Evolutionary conservation across 2,113 vertebrate species (phyloP), one percentile per base, ranked within the genome.

Genomic region (Dicentrarchus labrax): DNA sequence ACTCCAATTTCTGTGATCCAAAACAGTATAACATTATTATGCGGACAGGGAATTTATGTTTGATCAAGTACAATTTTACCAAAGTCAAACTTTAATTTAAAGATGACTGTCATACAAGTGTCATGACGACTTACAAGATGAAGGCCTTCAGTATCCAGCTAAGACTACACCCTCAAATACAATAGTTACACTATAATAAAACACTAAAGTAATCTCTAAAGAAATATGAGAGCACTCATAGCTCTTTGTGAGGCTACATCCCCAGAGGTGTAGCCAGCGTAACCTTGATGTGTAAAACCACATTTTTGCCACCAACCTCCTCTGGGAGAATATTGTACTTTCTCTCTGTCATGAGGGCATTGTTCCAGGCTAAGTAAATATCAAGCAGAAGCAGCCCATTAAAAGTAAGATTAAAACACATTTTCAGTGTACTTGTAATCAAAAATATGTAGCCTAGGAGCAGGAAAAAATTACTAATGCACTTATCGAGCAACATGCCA

Each of bases 321-420:
- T 59, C 22, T 11, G 48, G 48, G 57, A 83, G 0, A 45, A 64
- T n/a, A 56, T 76, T 11, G 6, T 56, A 54, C 61, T 70, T 15
- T 62, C 47, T 76, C 59, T 62, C 30, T 17, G 22, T 78, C 74
- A 59, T 8, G 45, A 41, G 15, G 61, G 16, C 79, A 64, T 22
- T 76, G 38, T 68, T 67, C 78, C 6, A 16, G 16, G 71, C 15
- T 43, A 43, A 11, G 41, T 21, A 16, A 15, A 54, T 73, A 69
- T 68, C 11, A 51, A 19, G 16, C 50, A 62, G 11, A 8, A 65
- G 50, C 54, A 69, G 70, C 16, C 61, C 43, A 78, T 88, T 56
- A 72, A 61, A 87, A 69, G 30, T 71, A 54, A 86, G 64, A 86
- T 84, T 59, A 77, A 75, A 59, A 67, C 9, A 54, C 54, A 30